Conservation (phyloP, 1,140 invertebrate genomes). For the Sarcophaga bullata region DNA sequence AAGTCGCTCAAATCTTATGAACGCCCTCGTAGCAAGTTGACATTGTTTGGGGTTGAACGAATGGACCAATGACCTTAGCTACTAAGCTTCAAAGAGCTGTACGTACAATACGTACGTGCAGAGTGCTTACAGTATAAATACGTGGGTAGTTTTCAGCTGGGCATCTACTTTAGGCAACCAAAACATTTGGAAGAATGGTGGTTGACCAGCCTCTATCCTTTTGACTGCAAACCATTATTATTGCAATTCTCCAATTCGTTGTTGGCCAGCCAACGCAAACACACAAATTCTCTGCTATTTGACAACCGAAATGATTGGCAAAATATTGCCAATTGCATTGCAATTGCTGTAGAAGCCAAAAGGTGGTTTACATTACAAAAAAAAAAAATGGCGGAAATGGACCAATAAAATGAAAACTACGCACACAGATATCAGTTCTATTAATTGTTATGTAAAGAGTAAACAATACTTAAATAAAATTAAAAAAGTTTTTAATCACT, state of each 20-base stretch:
- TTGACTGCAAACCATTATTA: background rate
- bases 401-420: no score
- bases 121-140: no score
- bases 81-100: background rate
- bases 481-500: no score
- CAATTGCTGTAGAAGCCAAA: no score
- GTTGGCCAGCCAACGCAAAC: conserved; percentile 27
- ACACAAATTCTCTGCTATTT: conserved; percentile 36
- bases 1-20: background rate
- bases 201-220: no score
- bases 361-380: no score
- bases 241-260: background rate
- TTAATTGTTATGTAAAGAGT: no score
- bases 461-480: no score
- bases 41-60: background rate
- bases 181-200: background rate
- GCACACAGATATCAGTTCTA: no score
- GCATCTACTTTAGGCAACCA: background rate
- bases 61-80: conserved; percentile 35
- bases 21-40: background rate
- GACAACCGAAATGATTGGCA: conserved; percentile 35
- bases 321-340: background rate
- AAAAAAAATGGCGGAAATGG: no score
- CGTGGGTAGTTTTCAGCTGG: conserved; percentile 1
- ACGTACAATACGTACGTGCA: no score